A percentile compares a stretch with the other conserved stretches of the same genome.
Conservation (phyloP, 1,140 invertebrate species). For the Rhizoglyphus robini region DNA sequence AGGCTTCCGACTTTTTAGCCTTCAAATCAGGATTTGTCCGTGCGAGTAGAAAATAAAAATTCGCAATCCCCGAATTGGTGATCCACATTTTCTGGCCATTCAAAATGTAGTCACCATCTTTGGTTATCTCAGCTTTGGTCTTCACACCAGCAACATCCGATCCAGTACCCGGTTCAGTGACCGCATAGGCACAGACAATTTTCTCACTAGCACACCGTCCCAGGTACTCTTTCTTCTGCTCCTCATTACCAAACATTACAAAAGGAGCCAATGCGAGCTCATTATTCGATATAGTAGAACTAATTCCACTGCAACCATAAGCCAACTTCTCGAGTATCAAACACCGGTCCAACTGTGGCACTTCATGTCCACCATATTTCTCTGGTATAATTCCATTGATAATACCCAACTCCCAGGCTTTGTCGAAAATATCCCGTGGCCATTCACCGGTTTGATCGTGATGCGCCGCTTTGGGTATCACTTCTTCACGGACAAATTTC, state of each 20-base stretch:
- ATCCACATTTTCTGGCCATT: constrained; percentile 98
- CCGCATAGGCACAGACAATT: constrained; percentile 73
- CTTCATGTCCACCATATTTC: constrained; percentile 55
- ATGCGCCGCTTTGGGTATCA: constrained; percentile 41
- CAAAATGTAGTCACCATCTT: constrained; percentile 72
- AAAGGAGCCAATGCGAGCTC: constrained; percentile 83
- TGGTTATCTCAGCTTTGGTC: constrained; percentile 84
- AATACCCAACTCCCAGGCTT: constrained; percentile 74
- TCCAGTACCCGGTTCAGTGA: constrained; percentile 81
- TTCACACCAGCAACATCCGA: constrained; percentile 77
- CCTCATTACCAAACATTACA: constrained; percentile 63
- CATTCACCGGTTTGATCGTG: constrained; percentile 51
- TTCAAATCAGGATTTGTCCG: constrained; percentile 88
- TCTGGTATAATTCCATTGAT: constrained; percentile 70
- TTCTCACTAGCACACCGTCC: constrained; percentile 46
- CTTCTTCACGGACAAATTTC: constrained; percentile 43
- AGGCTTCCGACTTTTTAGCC: constrained; percentile 69
- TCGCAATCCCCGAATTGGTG: constrained; percentile 88
- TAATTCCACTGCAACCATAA: constrained; percentile 86
- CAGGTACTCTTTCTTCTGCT: constrained; percentile 84
- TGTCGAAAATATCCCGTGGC: constrained; percentile 87
- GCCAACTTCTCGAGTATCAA: constrained; percentile 70
- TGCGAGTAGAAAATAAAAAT: constrained; percentile 92
- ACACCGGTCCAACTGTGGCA: constrained; percentile 66
- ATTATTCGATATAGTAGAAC: constrained; percentile 75